Conservation (phyloP, 2,888 invertebrate genomes). For the Pristionchus mayeri region DNA sequence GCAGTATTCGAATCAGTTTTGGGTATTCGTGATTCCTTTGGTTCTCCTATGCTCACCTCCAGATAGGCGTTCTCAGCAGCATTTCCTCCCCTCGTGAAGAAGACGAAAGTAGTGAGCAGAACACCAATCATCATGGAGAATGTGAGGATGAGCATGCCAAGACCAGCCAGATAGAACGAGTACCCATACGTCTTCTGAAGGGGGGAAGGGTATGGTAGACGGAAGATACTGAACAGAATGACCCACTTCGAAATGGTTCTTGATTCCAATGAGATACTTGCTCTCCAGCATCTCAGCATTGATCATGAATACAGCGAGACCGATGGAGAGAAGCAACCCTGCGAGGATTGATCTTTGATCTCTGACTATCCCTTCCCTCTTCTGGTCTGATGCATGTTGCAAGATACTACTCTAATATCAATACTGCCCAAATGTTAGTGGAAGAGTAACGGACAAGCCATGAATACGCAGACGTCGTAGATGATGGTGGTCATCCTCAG, state of each 20-base stretch:
- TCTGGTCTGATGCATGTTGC: neutral
- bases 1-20: neutral
- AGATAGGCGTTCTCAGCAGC: conserved; percentile 41
- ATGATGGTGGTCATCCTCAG: conserved; percentile 7
- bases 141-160: conserved; percentile 66
- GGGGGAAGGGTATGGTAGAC: neutral
- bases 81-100: conserved; percentile 61
- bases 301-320: conserved; percentile 73
- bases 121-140: conserved; percentile 69
- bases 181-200: conserved; percentile 74
- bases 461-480: conserved; percentile 31
- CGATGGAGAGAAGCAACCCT: conserved; percentile 68
- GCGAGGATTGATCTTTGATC: conserved; percentile 14
- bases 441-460: conserved; percentile 41
- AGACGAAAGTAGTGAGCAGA: conserved; percentile 68
- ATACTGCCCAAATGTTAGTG: no score
- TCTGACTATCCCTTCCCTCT: neutral
- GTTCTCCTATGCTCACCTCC: conserved; percentile 7
- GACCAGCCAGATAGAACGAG: conserved; percentile 73
- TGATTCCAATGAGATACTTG: conserved; percentile 72
- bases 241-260: conserved; percentile 69
- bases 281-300: conserved; percentile 76
- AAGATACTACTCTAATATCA: neutral
- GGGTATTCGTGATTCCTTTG: neutral
- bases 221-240: neutral